Conservation (phyloP, 30 jellyfish, hydroid and myxozoan species). For the Haliclystus octoradiatus region DNA sequence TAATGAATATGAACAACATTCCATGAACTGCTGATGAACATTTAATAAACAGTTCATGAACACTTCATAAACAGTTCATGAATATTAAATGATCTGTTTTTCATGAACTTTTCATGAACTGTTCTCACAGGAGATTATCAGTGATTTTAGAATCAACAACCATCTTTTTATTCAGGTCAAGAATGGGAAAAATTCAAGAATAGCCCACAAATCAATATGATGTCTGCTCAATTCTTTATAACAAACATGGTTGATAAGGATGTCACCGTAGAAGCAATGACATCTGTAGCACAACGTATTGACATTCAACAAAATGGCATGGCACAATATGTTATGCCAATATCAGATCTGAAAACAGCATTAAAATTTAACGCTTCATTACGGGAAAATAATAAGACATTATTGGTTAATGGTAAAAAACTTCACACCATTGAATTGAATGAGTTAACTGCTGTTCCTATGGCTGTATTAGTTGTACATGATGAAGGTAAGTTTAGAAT, state of each 20-base stretch:
- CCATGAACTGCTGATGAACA: too few relatives aligned
- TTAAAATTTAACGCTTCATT: constrained; percentile 46
- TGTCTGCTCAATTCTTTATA: constrained; percentile 49
- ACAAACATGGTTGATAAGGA: constrained; percentile 85
- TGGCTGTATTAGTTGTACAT: constrained; percentile 69
- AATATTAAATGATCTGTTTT: too few relatives aligned
- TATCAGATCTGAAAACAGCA: constrained; percentile 27
- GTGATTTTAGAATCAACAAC: too few relatives aligned
- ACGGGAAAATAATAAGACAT: constrained; percentile 33
- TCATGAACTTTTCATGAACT: too few relatives aligned
- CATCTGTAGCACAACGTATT: constrained; percentile 25
- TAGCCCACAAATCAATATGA: too few relatives aligned
- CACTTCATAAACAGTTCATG: too few relatives aligned
- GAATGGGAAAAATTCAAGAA: too few relatives aligned
- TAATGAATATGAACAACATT: too few relatives aligned
- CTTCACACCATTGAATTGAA: constrained; percentile 34
- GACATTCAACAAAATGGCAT: constrained; percentile 85
- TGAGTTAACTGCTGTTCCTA: constrained; percentile 33
- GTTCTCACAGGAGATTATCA: too few relatives aligned
- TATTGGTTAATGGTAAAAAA: constrained; percentile 62
- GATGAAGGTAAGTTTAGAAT: constrained; percentile 52
- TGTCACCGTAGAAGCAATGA: constrained; percentile 60
- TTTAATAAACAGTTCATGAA: too few relatives aligned
- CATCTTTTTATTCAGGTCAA: too few relatives aligned
- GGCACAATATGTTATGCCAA: constrained; percentile 69